Evolutionary conservation across 2,888 invertebrate species (phyloP), one percentile per base, ranked within the genome.

Genomic region (Drosophila imparisetae): DNA sequence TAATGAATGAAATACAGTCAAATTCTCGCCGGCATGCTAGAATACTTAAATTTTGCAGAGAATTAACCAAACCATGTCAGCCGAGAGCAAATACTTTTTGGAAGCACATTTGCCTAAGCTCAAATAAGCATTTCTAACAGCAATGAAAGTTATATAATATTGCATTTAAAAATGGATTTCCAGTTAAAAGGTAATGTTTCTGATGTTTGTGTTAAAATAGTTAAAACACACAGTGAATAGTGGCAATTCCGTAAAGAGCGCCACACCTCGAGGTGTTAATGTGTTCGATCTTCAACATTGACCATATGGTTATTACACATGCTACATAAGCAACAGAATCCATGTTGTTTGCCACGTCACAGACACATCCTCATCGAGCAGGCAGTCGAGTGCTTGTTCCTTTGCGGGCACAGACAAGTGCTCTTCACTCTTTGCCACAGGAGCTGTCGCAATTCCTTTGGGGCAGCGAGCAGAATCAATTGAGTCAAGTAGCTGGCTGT

Each of bases 401-500:
- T 45, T 62, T 80, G 53, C 48, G 53, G 67, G 57, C 53, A 48
- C 58, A 48, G 86, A 59, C 66, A 79, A 84, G 89, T 65, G 65
- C 67, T 49, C 81, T 75, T 80, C 61, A 86, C 50, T 55, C 45
- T 29, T 29, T 49, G 66, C 36, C 42, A 42, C 66, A 54, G 69
- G 29, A 70, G 60, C 63, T 63, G 57, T 57, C 58, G 63, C 61
- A 63, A 75, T 73, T 71, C 72, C 52, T 68, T 55, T 57, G 65
- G 70, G 57, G 42, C 64, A 66, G 69, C 63, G 36, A 53, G 59
- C 66, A 63, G 66, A 71, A 79, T 71, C 70, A 58, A 83, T 71
- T 62, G 72, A 69, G 67, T 88, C 72, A 66, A 90, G 87, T 67
- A 53, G 58, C 36, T 49, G 48, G 36, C n/a, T 50, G 61, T 55